Evolutionary conservation across 30 jellyfish, hydroid and myxozoan genomes (phyloP).

Genomic region (Hydractinia echinata): DNA sequence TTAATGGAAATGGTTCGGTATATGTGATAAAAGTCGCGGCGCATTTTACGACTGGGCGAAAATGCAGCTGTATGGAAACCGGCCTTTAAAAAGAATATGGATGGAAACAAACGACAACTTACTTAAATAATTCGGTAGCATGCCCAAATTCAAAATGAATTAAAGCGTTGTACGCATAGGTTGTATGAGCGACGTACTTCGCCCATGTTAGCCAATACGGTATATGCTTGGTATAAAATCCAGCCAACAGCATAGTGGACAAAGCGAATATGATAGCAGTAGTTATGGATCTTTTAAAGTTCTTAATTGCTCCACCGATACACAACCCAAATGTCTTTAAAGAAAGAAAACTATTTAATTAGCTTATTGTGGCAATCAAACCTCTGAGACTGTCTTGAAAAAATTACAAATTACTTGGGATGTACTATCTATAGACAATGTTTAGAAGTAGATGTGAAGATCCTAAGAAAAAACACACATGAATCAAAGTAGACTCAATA

Average conservation of each 20-base stretch:
- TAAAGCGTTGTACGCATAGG: constrained; percentile 40
- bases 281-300: constrained; percentile 34
- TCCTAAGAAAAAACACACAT: no score
- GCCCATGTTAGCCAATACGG: constrained; percentile 68
- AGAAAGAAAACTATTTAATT: neutral
- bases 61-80: no score
- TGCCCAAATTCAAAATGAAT: constrained; percentile 39
- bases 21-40: no score
- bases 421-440: neutral
- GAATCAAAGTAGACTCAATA: no score
- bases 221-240: constrained; percentile 47
- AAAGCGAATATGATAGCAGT: constrained; percentile 44
- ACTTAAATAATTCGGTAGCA: constrained; percentile 38
- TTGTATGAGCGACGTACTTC: constrained; percentile 30
- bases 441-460: neutral
- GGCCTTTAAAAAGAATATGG: neutral
- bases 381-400: neutral
- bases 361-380: no score
- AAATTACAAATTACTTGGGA: neutral
- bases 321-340: constrained; percentile 52
- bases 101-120: neutral
- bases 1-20: no score
- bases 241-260: constrained; percentile 52
- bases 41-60: no score
- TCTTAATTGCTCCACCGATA: constrained; percentile 39